A percentile compares a stretch with the other conserved stretches of the same genome.
These are phyloP conservation scores for Parelbella ahira DNA, from an alignment of 2,888 invertebrate species.

Conservation along the genomic window DNA sequence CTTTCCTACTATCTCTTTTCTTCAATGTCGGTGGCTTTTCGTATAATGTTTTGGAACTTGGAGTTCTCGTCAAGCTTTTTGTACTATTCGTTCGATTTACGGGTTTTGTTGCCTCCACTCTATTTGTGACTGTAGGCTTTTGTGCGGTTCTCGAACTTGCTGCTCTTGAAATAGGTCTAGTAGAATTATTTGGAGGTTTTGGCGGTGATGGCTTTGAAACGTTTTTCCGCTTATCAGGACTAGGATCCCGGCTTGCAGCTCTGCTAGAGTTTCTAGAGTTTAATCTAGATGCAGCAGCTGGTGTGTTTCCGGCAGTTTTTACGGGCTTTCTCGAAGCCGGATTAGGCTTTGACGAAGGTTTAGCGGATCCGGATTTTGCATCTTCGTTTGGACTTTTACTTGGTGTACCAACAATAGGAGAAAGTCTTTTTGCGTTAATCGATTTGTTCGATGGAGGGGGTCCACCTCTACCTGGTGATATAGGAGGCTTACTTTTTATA, in stretches of 20 bases:
- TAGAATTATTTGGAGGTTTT: conserved; percentile 36
- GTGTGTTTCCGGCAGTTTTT: conserved; percentile 58
- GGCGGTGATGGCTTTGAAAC: conserved; percentile 39
- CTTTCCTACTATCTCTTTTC: conserved; percentile 56
- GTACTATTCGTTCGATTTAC: conserved; percentile 65
- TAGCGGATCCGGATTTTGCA: conserved; percentile 54
- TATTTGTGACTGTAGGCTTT: conserved; percentile 48
- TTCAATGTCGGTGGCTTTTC: conserved; percentile 60
- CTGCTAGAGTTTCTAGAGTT: conserved; percentile 69
- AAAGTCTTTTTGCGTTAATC: conserved; percentile 69
- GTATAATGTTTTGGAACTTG: conserved; percentile 62
- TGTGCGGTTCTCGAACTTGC: conserved; percentile 51
- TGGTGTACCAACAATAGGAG: conserved; percentile 75
- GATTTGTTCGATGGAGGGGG: conserved; percentile 71
- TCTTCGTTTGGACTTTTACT: conserved; percentile 71
- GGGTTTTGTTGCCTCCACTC: conserved; percentile 59
- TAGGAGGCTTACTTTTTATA: conserved; percentile 73
- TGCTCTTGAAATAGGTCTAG: conserved; percentile 51
- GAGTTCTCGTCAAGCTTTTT: conserved; percentile 62
- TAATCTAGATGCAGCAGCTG: conserved; percentile 64
- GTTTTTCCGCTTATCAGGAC: conserved; percentile 63
- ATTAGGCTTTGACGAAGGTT: conserved; percentile 51
- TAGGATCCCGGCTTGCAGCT: conserved; percentile 60
- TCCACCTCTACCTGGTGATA: conserved; percentile 67
- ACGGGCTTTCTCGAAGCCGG: conserved; percentile 48